These are phyloP conservation scores for Allophyes oxyacanthae DNA, from an alignment of 2,888 invertebrate genomes.

Conservation along the genomic window DNA sequence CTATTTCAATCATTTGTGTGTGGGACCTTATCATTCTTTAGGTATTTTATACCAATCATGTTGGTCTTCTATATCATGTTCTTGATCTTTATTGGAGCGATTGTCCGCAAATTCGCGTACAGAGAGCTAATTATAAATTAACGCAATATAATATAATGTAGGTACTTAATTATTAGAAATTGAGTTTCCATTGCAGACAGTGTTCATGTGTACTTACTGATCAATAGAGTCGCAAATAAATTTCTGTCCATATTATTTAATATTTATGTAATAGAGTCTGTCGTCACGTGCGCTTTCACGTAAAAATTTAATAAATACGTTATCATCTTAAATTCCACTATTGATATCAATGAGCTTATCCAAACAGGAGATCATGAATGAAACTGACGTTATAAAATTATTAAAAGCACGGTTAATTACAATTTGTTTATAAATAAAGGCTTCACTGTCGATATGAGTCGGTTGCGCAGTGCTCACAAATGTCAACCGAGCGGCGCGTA, in stretches of 20 bases:
- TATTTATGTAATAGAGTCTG: slow-evolving; percentile 63
- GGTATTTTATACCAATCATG: too few species aligned
- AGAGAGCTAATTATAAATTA: slow-evolving; percentile 1
- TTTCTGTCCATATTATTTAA: slow-evolving; percentile 50
- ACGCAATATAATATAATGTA: slow-evolving; percentile 13
- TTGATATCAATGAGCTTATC: slow-evolving; percentile 38
- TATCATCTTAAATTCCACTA: slow-evolving; percentile 61
- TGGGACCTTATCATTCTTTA: neutral
- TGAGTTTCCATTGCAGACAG: slow-evolving; percentile 3
- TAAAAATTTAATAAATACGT: slow-evolving; percentile 57
- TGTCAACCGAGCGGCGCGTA: slow-evolving; percentile 46
- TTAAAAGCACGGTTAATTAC: slow-evolving; percentile 59
- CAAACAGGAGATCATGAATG: slow-evolving; percentile 52
- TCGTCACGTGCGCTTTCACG: slow-evolving; percentile 69
- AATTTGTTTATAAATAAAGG: slow-evolving; percentile 81
- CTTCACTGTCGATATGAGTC: slow-evolving; percentile 64
- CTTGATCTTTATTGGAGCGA: neutral
- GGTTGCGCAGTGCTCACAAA: slow-evolving; percentile 63
- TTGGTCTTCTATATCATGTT: neutral
- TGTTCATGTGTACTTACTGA: slow-evolving; percentile 47
- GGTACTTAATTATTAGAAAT: neutral
- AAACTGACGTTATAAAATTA: slow-evolving; percentile 55
- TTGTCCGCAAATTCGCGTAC: slow-evolving; percentile 3
- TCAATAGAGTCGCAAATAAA: slow-evolving; percentile 27
- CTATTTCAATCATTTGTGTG: neutral